Evolutionary conservation across 2,113 vertebrate species (phyloP).

Genomic region (Brachypodius melanocephalos): DNA sequence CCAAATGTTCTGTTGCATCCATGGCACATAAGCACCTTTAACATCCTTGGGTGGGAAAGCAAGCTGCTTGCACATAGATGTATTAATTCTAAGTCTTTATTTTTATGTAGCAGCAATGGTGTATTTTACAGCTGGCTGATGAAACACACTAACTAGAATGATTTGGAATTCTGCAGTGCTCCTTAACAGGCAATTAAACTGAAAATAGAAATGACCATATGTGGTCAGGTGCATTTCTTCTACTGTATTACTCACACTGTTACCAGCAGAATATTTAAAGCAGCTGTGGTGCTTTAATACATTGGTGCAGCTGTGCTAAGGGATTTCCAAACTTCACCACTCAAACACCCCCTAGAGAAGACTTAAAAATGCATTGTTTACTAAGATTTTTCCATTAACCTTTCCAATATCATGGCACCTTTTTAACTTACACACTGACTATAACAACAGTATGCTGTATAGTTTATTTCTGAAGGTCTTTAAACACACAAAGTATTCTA

Average conservation of each 20-base stretch:
- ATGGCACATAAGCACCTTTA: slow-evolving; percentile 15
- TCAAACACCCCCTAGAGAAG: slow-evolving; percentile 49
- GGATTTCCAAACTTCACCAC: slow-evolving; percentile 31
- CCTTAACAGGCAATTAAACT: slow-evolving; percentile 64
- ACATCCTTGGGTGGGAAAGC: background rate
- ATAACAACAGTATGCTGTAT: background rate
- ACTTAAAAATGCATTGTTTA: slow-evolving; percentile 22
- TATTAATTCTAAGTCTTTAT: slow-evolving; percentile 44
- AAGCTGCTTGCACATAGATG: background rate
- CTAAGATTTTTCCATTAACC: slow-evolving; percentile 7
- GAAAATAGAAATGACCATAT: slow-evolving; percentile 25
- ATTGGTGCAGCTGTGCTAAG: slow-evolving; percentile 20
- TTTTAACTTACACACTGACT: background rate
- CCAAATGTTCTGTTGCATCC: background rate
- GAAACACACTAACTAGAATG: slow-evolving; percentile 54
- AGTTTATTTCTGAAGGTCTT: background rate
- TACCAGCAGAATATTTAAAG: slow-evolving; percentile 50
- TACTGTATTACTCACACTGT: slow-evolving; percentile 23
- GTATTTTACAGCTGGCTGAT: slow-evolving; percentile 54
- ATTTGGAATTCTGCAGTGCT: slow-evolving; percentile 51
- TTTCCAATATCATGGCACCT: background rate
- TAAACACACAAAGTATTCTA: background rate
- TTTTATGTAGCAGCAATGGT: slow-evolving; percentile 1
- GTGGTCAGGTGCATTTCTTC: slow-evolving; percentile 46
- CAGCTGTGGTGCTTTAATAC: no score